Conservation (phyloP, 2,888 invertebrate species). For the Lamellibrachia satsuma region DNA sequence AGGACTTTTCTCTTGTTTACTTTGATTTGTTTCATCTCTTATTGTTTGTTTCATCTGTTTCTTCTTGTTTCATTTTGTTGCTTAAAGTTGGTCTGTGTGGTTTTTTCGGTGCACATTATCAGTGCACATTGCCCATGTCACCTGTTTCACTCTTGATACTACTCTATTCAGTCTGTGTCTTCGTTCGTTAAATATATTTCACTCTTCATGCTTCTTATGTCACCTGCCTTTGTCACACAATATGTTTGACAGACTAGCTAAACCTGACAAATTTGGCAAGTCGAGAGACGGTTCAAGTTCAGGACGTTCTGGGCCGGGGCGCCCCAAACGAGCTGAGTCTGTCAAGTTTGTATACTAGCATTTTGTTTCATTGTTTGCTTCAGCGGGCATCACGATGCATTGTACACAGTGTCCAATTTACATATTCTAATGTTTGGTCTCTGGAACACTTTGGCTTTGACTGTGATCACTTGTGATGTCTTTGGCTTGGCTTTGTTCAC, state of each 20-base stretch:
- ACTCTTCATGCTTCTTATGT: not conserved
- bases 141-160: not conserved
- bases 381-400: not conserved
- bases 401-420: not conserved
- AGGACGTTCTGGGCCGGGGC: slow-evolving; percentile 56
- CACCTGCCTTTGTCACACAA: not conserved
- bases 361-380: slow-evolving; percentile 1
- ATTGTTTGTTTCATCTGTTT: not conserved
- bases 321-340: slow-evolving; percentile 58
- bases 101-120: not conserved
- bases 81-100: not conserved
- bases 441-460: not conserved
- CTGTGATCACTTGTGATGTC: not conserved
- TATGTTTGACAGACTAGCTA: not conserved
- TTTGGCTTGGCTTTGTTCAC: slow-evolving; percentile 22
- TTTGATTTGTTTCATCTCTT: not conserved
- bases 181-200: not conserved
- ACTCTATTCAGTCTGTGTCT: not conserved
- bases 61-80: not conserved
- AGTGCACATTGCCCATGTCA: not conserved
- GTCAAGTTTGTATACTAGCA: slow-evolving; percentile 50
- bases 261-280: slow-evolving; percentile 54
- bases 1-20: not conserved
- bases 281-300: slow-evolving; percentile 63
- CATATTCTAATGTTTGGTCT: slow-evolving; percentile 18